Evolutionary conservation across 2,113 vertebrate species (phyloP).

Genomic region (Heptranchias perlo): DNA sequence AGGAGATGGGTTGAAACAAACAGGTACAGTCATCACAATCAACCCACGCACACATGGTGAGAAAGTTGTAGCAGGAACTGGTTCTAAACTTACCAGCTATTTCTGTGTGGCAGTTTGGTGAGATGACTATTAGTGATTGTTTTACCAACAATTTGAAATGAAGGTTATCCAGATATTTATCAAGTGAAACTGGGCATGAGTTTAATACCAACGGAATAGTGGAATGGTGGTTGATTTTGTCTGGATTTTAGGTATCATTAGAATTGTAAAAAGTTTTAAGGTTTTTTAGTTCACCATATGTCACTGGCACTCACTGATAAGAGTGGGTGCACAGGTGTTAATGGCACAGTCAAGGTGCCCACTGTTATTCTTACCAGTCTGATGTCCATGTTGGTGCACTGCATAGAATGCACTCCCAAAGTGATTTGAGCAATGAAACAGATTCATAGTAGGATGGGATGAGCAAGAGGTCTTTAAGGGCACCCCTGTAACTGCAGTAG

Average conservation of each 20-base stretch:
- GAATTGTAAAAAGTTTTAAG: background rate
- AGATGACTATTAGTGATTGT: background rate
- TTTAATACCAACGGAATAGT: background rate
- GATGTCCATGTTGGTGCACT: background rate
- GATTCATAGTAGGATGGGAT: background rate
- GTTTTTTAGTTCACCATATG: background rate
- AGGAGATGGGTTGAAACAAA: conserved; percentile 6
- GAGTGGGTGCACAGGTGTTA: background rate
- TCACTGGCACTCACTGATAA: background rate
- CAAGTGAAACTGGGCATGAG: background rate
- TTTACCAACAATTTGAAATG: background rate
- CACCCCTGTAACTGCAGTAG: background rate
- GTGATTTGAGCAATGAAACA: background rate
- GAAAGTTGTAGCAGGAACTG: background rate
- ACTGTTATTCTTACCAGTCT: background rate
- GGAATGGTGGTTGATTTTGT: background rate
- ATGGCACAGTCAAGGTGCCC: background rate
- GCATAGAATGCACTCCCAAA: background rate
- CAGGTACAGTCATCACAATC: background rate
- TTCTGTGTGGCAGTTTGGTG: background rate
- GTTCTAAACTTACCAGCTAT: background rate
- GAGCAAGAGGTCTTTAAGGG: background rate
- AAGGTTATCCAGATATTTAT: background rate
- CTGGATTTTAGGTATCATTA: background rate
- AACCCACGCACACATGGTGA: background rate